phyloP scores from a whole-genome alignment of 2,113 vertebrate species.

The Hystrix brachyura region DNA sequence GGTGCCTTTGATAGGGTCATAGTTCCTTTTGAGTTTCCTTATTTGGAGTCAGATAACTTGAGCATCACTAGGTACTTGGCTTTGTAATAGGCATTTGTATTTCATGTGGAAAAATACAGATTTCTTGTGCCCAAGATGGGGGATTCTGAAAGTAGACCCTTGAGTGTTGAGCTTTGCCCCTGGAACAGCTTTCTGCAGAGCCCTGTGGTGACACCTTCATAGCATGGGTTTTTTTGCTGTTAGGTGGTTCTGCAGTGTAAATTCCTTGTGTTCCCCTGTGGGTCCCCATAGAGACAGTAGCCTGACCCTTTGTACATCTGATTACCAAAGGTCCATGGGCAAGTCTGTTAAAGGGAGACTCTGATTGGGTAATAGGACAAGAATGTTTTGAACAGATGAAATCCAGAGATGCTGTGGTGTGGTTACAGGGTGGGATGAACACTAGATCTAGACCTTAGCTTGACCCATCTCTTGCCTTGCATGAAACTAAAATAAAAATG shows the following conservation, averaged over 20 bases:
- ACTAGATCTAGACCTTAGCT: neutral
- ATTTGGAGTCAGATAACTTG: neutral
- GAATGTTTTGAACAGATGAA: neutral
- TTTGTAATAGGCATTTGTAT: neutral
- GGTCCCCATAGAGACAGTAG: too few species aligned
- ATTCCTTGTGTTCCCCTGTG: neutral
- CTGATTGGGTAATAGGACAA: neutral
- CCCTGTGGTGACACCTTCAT: too few species aligned
- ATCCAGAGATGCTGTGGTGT: too few species aligned
- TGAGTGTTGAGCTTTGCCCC: neutral
- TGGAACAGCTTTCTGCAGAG: neutral
- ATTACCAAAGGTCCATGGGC: neutral
- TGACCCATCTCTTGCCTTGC: neutral
- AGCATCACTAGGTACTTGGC: neutral
- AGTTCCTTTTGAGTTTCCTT: neutral
- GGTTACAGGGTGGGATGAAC: neutral
- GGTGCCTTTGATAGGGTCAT: neutral
- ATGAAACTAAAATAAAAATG: neutral
- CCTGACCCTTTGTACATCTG: neutral
- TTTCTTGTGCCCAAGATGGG: neutral
- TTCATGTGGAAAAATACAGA: neutral
- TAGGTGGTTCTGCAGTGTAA: neutral
- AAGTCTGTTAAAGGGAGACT: neutral
- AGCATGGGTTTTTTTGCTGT: neutral
- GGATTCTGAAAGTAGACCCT: neutral